Base-by-base conservation (phyloP, 2,888 invertebrate species). In the Eupelmus urozonus region DNA sequence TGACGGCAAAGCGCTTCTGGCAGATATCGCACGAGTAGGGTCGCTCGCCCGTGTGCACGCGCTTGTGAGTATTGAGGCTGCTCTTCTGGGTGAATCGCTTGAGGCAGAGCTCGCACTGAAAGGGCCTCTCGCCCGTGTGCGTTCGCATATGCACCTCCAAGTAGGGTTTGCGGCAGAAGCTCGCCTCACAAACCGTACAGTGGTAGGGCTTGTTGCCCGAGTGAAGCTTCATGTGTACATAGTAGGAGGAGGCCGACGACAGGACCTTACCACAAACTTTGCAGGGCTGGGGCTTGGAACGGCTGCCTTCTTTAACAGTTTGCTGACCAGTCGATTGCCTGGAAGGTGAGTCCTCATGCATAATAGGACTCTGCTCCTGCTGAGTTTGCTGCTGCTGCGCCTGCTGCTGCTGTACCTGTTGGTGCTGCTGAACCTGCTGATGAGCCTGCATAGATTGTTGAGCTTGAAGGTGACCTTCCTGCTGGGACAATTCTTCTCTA, bases 181-280 rank as follows among this genome's bases (percentile, higher is more conserved):
- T 93, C 62, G 95, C 95, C 86, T 95, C 95, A 89, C 95, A 95
- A 65, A 93, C 92, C 83, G 94, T 93, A 90, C 95, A 95, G 86
- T 93, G 94, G 90, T 94, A 95, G 80, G 95, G 95, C 89, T 95
- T 95, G 88, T 94, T 94, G 84, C 94, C 94, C 27, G 95, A 95
- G 90, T 95, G 95, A 82, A 95, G 91, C 90, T 95, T 95, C 94
- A 95, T 94, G 90, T 95, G 95, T 84, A 95, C 95, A 88, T 95
- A 95, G 88, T 95, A 95, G 82, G 94, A 95, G 55, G 94, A 94
- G 78, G 94, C 93, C 16, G 95, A 95, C 73, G 95, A 95, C 81
- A 95, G 90, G 80, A 95, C 93, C 91, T 95, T 95, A 76, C 94
- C 94, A 89, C 95, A 95, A 78, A 95, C 92, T 91, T 95, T 94